Evolutionary conservation across 2,113 vertebrate species (phyloP).

Genomic region (Pomatorhinus ruficollis): DNA sequence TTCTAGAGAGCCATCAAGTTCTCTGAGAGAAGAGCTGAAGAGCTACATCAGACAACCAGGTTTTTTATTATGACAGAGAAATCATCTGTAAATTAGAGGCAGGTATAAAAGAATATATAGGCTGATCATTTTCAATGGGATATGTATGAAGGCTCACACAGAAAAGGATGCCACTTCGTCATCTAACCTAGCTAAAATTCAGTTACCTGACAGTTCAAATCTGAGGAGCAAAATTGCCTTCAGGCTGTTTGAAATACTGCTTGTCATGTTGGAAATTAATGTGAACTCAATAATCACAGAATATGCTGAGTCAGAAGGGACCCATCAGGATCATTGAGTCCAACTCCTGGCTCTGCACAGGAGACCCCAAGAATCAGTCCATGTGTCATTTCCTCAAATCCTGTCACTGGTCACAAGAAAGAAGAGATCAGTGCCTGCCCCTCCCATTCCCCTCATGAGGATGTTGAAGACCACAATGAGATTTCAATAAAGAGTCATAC

Average conservation of each 20-base stretch:
- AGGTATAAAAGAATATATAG: background rate
- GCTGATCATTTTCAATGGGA: background rate
- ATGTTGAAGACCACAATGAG: background rate
- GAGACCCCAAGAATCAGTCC: background rate
- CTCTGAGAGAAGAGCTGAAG: background rate
- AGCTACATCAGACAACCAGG: background rate
- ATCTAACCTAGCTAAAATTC: background rate
- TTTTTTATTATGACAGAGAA: background rate
- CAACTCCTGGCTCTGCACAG: background rate
- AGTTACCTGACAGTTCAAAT: background rate
- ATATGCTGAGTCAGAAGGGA: background rate
- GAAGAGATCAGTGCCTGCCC: background rate
- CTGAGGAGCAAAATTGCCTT: background rate
- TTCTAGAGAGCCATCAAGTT: background rate
- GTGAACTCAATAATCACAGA: background rate
- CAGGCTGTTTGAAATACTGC: background rate
- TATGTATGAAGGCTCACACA: background rate
- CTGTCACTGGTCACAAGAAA: background rate
- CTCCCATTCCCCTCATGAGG: background rate
- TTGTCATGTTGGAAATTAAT: background rate
- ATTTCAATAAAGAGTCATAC: background rate
- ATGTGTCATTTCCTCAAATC: fast-evolving
- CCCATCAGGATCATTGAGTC: background rate
- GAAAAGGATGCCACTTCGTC: background rate
- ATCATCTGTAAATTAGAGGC: background rate